Base-by-base conservation (phyloP, 2,888 invertebrate genomes). In the Xanthia icteritia region DNA sequence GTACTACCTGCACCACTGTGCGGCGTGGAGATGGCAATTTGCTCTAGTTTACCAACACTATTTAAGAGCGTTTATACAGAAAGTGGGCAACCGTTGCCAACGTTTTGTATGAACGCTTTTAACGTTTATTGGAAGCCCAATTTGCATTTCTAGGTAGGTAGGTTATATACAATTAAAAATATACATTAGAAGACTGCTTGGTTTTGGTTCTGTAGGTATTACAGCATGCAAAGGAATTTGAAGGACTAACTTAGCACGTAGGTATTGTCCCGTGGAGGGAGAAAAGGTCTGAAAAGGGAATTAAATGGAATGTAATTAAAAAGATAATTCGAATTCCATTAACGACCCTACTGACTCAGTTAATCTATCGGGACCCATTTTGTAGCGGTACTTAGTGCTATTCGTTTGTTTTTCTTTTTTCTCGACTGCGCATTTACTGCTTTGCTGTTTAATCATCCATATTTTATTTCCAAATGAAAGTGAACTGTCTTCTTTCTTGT, bases 291-390 rank as follows among this genome's bases (percentile, higher is more conserved):
- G 20, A 56, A 79, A 84, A 79, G 15, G 72, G 2, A 31, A 31
- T n/a, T n/a, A 31, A 31, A 31, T 1, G 31, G 56, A 70, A 27
- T n/a, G 45, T 56, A 73, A 83, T 83, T 73, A 83, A 83, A 78
- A 61, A 73, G 42, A 58, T 73, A 61, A 79, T 69, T 69, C 23
- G 63, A 56, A 83, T 79, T 78, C 84, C 84, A 65, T 63, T 83
- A 60, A 64, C 77, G 45, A 69, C 17, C 60, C 45, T 13, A n/a
- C 65, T 56, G 60, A 42, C 60, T 70, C 48, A 82, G 70, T 81
- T 82, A 61, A 76, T 20, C 15, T 48, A 54, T 31, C 17, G 45
- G 39, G 63, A 23, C 51, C 13, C 48, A 81, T 67, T 75, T 36
- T 63, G 48, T 39, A 67, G 61, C 39, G 51, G 54, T 54, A 23